These are phyloP conservation scores for Labeo calbasu DNA, from an alignment of 2,797 vertebrate genomes.

Conservation along the genomic window DNA sequence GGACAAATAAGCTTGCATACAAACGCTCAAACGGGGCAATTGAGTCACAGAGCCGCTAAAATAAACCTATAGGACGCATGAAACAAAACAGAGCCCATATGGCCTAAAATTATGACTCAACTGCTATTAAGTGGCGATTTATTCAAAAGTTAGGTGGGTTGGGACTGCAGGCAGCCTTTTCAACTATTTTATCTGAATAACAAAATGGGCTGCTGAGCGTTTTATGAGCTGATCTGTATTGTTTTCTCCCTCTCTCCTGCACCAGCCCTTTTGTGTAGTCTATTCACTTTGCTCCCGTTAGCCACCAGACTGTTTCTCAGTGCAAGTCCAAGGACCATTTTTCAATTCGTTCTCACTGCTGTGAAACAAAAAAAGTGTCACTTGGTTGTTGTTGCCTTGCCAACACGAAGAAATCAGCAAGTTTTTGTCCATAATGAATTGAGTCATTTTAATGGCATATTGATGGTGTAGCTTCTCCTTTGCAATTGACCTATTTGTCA, in stretches of 20 bases:
- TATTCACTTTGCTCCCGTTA: constrained; percentile 18
- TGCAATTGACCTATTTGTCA: constrained; percentile 53
- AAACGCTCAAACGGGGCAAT: constrained; percentile 24
- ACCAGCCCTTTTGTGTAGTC: not conserved
- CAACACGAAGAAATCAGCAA: constrained; percentile 48
- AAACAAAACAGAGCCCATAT: constrained; percentile 44
- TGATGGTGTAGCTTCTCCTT: constrained; percentile 31
- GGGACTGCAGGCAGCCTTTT: constrained; percentile 43
- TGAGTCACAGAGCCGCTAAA: constrained; percentile 35
- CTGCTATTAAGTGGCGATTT: constrained; percentile 48
- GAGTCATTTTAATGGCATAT: constrained; percentile 48
- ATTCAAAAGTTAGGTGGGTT: constrained; percentile 42
- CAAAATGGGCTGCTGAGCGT: constrained; percentile 35
- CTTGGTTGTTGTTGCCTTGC: constrained; percentile 46
- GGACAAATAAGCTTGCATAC: constrained; percentile 34
- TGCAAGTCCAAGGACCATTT: constrained; percentile 34
- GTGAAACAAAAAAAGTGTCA: constrained; percentile 34
- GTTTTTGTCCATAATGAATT: constrained; percentile 44
- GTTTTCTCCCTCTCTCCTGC: constrained; percentile 19
- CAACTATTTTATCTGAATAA: constrained; percentile 52
- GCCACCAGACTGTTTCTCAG: constrained; percentile 28
- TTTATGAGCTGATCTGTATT: constrained; percentile 32
- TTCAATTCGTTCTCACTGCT: constrained; percentile 29
- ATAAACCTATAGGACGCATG: constrained; percentile 40
- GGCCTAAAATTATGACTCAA: constrained; percentile 48